Conservation (phyloP, 2,797 vertebrate species). For the Adrianichthys oophorus region DNA sequence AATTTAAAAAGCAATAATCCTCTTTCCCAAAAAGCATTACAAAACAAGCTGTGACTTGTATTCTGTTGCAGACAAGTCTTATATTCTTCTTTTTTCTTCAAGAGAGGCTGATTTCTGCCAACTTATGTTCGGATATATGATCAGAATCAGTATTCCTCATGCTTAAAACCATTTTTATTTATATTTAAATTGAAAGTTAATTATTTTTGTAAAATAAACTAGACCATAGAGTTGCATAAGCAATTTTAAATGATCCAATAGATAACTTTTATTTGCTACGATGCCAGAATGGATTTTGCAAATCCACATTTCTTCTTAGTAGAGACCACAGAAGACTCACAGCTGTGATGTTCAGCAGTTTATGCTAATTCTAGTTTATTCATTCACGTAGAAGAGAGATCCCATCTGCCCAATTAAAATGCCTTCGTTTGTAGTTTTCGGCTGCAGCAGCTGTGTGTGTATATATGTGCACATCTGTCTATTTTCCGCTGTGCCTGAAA, state of each 20-base stretch:
- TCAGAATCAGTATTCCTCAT: neutral
- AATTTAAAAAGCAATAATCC: neutral
- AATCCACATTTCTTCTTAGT: slow-evolving; percentile 24
- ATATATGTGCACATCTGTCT: slow-evolving; percentile 35
- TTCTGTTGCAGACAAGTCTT: no score
- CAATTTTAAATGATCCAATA: no score
- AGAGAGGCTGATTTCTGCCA: no score
- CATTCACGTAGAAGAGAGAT: slow-evolving; percentile 65
- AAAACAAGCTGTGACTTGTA: neutral
- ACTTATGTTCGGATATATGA: no score
- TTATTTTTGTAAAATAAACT: no score
- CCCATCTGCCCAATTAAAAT: slow-evolving; percentile 69
- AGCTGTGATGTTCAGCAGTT: slow-evolving; percentile 65
- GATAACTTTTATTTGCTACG: neutral
- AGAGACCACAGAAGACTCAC: slow-evolving; percentile 55
- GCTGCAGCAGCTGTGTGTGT: slow-evolving; percentile 24
- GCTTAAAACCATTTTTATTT: neutral
- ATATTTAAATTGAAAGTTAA: neutral
- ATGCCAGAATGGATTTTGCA: slow-evolving; percentile 23
- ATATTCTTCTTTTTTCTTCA: no score
- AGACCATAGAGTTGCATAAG: no score
- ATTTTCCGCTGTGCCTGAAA: slow-evolving; percentile 14
- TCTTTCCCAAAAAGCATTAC: neutral
- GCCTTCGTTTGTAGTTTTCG: slow-evolving; percentile 65
- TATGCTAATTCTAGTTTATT: slow-evolving; percentile 70